A percentile compares a stretch with the other conserved stretches of the same genome.
phyloP scores from a whole-genome alignment of 2,113 vertebrate genomes.

The Ranitomeya variabilis region DNA sequence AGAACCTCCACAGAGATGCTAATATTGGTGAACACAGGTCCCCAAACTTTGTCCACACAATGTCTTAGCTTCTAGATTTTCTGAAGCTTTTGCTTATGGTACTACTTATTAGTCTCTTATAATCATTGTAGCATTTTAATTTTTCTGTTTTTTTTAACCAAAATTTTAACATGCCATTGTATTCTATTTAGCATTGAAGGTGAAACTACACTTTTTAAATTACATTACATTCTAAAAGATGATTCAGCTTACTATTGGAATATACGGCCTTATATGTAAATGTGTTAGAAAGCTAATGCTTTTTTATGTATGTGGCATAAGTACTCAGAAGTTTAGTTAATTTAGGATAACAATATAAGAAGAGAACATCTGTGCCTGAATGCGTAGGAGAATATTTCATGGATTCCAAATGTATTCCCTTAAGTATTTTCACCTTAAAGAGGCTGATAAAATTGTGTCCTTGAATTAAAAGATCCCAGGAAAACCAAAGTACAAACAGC shows the following conservation, averaged over 20 bases:
- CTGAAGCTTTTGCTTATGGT: no score
- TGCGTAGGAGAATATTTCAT: neutral
- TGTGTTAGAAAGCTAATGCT: neutral
- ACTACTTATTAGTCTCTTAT: no score
- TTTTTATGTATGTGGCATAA: neutral
- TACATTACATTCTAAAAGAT: neutral
- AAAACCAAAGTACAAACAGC: conserved; percentile 9
- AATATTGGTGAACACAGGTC: no score
- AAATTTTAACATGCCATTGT: neutral
- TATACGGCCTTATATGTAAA: neutral
- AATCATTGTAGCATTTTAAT: no score
- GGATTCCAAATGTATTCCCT: neutral
- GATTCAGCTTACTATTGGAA: no score
- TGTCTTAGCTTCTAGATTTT: no score
- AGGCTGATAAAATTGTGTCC: neutral
- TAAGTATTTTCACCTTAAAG: neutral
- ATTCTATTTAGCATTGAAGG: neutral
- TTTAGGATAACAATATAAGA: conserved; percentile 5
- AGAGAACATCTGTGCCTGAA: neutral
- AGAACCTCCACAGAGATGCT: no score
- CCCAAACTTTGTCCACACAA: no score
- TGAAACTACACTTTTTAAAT: neutral
- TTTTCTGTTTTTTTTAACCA: neutral
- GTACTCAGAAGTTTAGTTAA: neutral
- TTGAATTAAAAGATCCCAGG: neutral